phyloP scores from a whole-genome alignment of 2,797 vertebrate genomes.

The Okamejei kenojei region DNA sequence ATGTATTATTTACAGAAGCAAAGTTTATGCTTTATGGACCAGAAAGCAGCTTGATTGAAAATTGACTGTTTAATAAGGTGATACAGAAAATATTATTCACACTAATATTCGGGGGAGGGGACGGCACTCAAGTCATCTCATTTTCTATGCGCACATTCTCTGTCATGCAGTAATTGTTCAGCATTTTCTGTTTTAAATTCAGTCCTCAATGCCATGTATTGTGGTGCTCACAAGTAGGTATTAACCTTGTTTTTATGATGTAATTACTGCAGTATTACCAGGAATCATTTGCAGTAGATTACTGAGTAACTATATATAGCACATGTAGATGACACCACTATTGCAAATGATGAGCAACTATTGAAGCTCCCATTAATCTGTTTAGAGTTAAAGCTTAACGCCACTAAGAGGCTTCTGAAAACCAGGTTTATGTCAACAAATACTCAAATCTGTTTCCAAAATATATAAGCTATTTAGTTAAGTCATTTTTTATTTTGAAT shows the following conservation, averaged over 20 bases:
- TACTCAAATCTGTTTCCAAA: neutral
- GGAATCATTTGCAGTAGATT: conserved; percentile 33
- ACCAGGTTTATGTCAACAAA: neutral
- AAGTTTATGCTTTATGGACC: neutral
- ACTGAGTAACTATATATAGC: conserved; percentile 27
- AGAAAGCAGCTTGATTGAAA: neutral
- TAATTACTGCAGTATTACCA: conserved; percentile 32
- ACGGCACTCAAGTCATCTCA: too few relatives aligned
- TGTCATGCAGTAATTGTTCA: neutral
- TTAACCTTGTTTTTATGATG: conserved; percentile 32
- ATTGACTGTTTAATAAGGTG: neutral
- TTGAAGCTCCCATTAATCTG: conserved; percentile 23
- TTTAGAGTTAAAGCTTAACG: neutral
- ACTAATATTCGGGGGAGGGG: neutral
- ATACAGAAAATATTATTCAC: neutral
- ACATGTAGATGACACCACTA: neutral
- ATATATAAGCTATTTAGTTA: neutral
- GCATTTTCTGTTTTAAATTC: neutral
- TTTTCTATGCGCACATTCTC: neutral
- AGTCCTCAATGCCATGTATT: neutral
- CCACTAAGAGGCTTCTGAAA: neutral
- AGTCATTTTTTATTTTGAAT: neutral
- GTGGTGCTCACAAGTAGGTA: conserved; percentile 26
- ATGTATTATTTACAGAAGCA: neutral
- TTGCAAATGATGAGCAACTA: neutral